These are phyloP conservation scores for Oasisia sp. DNA, from an alignment of 2,888 invertebrate species.

Conservation along the genomic window DNA sequence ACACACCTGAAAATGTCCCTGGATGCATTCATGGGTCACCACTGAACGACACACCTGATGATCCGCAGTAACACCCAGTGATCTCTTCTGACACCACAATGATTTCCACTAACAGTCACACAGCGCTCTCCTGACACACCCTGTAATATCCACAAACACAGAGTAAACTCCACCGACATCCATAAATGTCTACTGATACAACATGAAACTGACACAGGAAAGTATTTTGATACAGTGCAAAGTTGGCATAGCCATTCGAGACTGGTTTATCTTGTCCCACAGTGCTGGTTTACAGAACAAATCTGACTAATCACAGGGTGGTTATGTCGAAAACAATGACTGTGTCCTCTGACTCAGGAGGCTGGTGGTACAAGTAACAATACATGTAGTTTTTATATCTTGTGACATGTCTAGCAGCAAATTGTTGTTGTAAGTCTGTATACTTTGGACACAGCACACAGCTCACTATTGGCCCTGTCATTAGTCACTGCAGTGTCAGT, in stretches of 20 bases:
- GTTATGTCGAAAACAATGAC: neutral
- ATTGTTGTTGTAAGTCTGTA: neutral
- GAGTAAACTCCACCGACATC: too few relatives aligned
- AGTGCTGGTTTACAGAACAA: neutral
- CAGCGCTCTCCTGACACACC: too few relatives aligned
- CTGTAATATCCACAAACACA: too few relatives aligned
- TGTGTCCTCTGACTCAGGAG: neutral
- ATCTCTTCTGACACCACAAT: neutral
- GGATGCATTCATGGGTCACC: neutral
- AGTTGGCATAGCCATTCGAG: neutral
- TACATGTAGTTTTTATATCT: neutral
- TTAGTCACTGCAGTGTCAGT: neutral
- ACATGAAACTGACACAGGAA: neutral
- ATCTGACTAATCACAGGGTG: neutral
- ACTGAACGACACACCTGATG: neutral
- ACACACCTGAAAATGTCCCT: neutral
- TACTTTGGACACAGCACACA: neutral
- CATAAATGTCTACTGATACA: neutral
- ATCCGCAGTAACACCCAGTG: neutral
- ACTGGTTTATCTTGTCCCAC: neutral
- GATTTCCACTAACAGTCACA: neutral
- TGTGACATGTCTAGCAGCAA: neutral
- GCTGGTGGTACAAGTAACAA: neutral
- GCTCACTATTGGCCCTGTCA: neutral
- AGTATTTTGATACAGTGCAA: neutral